Evolutionary conservation across 2,113 vertebrate genomes (phyloP).

Genomic region (Toxotes jaculatrix): DNA sequence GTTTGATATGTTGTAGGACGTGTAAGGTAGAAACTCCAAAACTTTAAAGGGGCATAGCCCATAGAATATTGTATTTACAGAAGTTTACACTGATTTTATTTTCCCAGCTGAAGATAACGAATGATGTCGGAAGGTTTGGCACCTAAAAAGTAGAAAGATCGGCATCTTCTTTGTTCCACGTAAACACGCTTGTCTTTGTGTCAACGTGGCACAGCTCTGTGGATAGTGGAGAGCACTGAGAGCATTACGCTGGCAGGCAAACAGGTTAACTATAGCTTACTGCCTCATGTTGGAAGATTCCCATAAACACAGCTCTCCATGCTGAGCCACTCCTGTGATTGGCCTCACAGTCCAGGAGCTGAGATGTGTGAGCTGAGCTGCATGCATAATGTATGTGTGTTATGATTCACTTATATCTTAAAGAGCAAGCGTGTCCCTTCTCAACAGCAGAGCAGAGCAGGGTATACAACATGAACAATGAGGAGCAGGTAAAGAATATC

Average conservation of each 20-base stretch:
- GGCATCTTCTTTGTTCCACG: too few species aligned
- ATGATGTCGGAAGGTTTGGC: too few species aligned
- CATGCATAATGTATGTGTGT: conserved; percentile 38
- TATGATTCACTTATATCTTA: conserved; percentile 6
- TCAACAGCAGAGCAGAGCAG: conserved; percentile 1
- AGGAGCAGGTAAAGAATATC: conserved; percentile 13
- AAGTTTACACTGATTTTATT: too few species aligned
- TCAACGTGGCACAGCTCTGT: not conserved
- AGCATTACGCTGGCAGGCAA: not conserved
- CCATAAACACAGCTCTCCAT: not conserved
- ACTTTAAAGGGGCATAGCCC: too few species aligned
- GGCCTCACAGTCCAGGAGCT: conserved; percentile 3
- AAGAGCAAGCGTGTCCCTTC: not conserved
- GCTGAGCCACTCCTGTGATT: conserved; percentile 1
- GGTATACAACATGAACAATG: conserved; percentile 13
- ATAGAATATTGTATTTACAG: too few species aligned
- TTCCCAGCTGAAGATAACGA: not conserved
- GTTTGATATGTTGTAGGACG: too few species aligned
- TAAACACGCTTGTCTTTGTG: not conserved
- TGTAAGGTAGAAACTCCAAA: too few species aligned
- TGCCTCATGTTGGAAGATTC: not conserved
- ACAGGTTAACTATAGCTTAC: conserved; percentile 5
- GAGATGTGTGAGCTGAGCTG: conserved; percentile 16
- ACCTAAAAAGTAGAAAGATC: not conserved
- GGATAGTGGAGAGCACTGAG: not conserved